Conservation (phyloP, 2,797 vertebrate genomes). For the Thalassophryne amazonica region DNA sequence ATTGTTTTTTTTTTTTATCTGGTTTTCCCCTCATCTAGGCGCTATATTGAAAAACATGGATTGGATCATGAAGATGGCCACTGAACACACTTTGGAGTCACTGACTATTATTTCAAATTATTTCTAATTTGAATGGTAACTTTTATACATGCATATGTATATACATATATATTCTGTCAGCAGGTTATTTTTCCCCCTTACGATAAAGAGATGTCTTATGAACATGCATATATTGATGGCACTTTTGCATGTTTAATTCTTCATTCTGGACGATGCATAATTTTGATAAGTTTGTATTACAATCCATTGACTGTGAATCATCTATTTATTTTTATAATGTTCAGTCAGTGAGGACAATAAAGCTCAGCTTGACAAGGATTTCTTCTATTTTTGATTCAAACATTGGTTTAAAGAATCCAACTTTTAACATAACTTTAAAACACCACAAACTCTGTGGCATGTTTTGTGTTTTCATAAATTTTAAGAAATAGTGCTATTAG, state of each 20-base stretch:
- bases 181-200: slow-evolving; percentile 44
- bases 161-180: slow-evolving; percentile 63
- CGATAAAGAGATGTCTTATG: slow-evolving; percentile 46
- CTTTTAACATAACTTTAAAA: too few species aligned
- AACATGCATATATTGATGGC: slow-evolving; percentile 71
- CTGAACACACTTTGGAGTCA: slow-evolving; percentile 60
- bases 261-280: slow-evolving; percentile 78
- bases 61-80: slow-evolving; percentile 67
- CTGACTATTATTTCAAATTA: too few species aligned
- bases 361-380: slow-evolving; percentile 69
- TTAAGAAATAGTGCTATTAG: not conserved
- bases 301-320: slow-evolving; percentile 80
- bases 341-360: slow-evolving; percentile 69
- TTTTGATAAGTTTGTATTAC: slow-evolving; percentile 87
- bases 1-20: not conserved
- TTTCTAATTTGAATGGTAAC: slow-evolving; percentile 58
- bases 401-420: not conserved
- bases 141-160: too few species aligned
- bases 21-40: slow-evolving; percentile 53
- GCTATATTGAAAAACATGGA: slow-evolving; percentile 81
- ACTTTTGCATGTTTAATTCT: slow-evolving; percentile 81
- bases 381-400: not conserved
- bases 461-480: slow-evolving; percentile 10
- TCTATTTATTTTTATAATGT: slow-evolving; percentile 84
- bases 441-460: too few species aligned